These are phyloP conservation scores for Channa argus DNA, from an alignment of 2,113 vertebrate species.

Conservation along the genomic window DNA sequence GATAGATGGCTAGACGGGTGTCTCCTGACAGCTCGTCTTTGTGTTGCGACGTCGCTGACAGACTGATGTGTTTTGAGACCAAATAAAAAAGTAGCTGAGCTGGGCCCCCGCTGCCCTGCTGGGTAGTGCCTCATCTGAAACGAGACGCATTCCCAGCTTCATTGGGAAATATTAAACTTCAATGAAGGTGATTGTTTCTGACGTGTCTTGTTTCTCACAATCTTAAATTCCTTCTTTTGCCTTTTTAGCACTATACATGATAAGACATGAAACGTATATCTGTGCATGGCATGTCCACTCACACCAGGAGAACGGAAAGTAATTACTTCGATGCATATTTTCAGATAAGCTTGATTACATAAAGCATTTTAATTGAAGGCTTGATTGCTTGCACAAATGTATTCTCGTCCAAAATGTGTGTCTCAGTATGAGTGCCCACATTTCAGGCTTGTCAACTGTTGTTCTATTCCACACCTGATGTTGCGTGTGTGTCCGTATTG, in stretches of 20 bases:
- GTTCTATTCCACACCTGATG: too few species aligned
- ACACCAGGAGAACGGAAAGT: slow-evolving; percentile 14
- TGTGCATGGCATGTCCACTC: neutral
- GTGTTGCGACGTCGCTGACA: slow-evolving; percentile 43
- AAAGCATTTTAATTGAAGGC: slow-evolving; percentile 12
- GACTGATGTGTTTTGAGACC: slow-evolving; percentile 70
- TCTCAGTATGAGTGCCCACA: neutral
- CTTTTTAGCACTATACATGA: slow-evolving; percentile 14
- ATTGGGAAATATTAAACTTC: slow-evolving; percentile 41
- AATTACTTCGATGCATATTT: slow-evolving; percentile 53
- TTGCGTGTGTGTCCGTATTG: slow-evolving; percentile 40
- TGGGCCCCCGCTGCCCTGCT: neutral
- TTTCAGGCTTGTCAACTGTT: neutral
- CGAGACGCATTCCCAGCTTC: slow-evolving; percentile 4
- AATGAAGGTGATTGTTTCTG: slow-evolving; percentile 38
- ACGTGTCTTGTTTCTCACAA: slow-evolving; percentile 14
- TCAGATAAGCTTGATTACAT: slow-evolving; percentile 15
- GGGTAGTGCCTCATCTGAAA: slow-evolving; percentile 5
- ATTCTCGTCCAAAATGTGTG: neutral
- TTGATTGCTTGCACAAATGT: slow-evolving; percentile 6
- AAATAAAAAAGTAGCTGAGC: slow-evolving; percentile 47
- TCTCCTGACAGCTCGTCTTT: slow-evolving; percentile 41
- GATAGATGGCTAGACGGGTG: slow-evolving; percentile 13
- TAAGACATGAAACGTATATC: slow-evolving; percentile 17
- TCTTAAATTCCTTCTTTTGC: neutral